Conservation (phyloP, 2,113 vertebrate genomes). For the Podocnemis expansa region DNA sequence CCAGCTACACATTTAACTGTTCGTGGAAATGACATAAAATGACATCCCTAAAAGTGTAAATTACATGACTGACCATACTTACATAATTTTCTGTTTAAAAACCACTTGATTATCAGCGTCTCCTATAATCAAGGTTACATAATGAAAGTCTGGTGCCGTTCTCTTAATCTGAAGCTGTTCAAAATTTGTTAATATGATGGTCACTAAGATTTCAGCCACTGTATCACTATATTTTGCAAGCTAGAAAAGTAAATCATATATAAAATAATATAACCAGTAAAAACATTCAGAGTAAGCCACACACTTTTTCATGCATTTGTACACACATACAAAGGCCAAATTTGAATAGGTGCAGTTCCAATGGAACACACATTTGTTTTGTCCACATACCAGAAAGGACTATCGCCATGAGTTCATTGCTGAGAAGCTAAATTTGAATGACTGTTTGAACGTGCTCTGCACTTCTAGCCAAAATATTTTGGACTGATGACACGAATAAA, state of each 20-base stretch:
- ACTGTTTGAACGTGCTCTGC: not conserved
- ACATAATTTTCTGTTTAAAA: constrained; percentile 90
- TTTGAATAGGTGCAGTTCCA: not conserved
- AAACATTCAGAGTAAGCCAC: constrained; percentile 22
- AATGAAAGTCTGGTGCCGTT: constrained; percentile 88
- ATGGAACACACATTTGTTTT: not conserved
- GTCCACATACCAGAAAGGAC: not conserved
- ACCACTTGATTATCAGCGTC: constrained; percentile 90
- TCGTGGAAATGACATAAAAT: not conserved
- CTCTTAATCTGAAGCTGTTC: constrained; percentile 85
- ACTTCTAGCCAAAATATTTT: not conserved
- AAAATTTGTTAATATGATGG: constrained; percentile 88
- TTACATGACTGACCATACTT: constrained; percentile 53
- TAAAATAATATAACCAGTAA: constrained; percentile 39
- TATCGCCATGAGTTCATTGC: not conserved
- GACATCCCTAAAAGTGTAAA: not conserved
- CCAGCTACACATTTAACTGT: not conserved
- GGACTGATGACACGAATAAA: not conserved
- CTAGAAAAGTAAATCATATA: constrained; percentile 71
- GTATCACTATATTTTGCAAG: constrained; percentile 85
- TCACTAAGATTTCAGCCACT: constrained; percentile 88
- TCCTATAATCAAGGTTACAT: constrained; percentile 87
- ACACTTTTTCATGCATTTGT: not conserved
- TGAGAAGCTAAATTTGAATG: not conserved
- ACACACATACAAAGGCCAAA: not conserved